Evolutionary conservation across 1,140 invertebrate species (phyloP).

Genomic region (Trichomalopsis sarcophagae): DNA sequence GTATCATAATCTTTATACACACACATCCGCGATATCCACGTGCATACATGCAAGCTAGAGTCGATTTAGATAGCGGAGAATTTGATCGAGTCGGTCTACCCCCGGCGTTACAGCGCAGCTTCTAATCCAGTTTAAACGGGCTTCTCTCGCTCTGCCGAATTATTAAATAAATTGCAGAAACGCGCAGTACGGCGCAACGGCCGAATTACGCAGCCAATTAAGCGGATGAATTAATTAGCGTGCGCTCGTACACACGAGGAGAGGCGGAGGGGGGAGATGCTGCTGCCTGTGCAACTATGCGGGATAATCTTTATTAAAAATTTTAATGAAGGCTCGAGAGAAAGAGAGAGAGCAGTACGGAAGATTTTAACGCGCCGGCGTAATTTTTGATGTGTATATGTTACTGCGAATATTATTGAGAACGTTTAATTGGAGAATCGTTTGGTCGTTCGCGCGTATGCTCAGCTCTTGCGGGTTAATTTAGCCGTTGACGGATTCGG

Average conservation of each 20-base stretch:
- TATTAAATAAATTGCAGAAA: constrained; percentile 42
- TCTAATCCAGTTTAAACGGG: not conserved
- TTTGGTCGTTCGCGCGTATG: no score
- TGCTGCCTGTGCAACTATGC: not conserved
- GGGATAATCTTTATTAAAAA: constrained; percentile 23
- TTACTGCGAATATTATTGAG: no score
- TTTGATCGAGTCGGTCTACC: not conserved
- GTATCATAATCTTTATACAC: not conserved
- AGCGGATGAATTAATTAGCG: constrained; percentile 41
- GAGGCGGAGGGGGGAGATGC: not conserved
- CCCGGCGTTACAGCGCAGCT: not conserved
- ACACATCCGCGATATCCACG: no score
- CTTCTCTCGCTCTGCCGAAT: not conserved
- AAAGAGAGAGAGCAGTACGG: no score
- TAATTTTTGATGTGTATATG: not conserved
- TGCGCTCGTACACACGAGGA: not conserved
- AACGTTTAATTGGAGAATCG: no score
- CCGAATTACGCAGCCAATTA: constrained; percentile 41
- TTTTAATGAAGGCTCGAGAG: not conserved
- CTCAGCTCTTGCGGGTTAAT: no score
- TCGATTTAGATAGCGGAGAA: not conserved
- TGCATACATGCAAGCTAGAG: not conserved
- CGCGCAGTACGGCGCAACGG: not conserved
- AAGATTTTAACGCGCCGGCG: not conserved
- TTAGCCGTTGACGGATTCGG: no score